Evolutionary conservation across 2,888 invertebrate genomes (phyloP).

Genomic region (Sericinus montela): DNA sequence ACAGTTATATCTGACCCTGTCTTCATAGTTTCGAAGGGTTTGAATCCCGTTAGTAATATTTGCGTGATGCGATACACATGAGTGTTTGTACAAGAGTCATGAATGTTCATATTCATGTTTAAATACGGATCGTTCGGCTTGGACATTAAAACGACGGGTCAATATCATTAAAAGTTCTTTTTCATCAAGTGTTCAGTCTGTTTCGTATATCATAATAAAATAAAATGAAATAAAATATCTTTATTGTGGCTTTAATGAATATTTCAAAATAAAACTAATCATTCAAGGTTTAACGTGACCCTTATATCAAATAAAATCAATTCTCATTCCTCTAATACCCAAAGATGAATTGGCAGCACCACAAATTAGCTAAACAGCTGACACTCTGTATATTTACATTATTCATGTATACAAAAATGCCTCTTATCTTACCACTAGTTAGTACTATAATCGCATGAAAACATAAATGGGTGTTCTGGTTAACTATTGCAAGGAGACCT

Average conservation of each 20-base stretch:
- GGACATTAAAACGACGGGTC: no score
- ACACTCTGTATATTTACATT: slow-evolving; percentile 17
- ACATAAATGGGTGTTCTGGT: neutral
- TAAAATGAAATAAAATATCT: no score
- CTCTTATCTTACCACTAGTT: neutral
- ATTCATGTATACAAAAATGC: neutral
- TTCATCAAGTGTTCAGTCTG: no score
- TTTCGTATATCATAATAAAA: no score
- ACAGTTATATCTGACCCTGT: no score
- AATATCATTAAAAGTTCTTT: no score
- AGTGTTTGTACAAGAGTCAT: no score
- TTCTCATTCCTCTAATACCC: slow-evolving; percentile 43
- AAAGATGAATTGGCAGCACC: slow-evolving; percentile 61
- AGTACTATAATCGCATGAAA: neutral
- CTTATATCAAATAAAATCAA: slow-evolving; percentile 43
- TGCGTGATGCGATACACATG: no score
- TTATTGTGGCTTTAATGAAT: neutral
- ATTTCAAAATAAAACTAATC: slow-evolving; percentile 23
- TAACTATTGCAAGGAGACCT: neutral
- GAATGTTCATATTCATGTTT: no score
- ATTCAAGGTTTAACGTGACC: slow-evolving; percentile 25
- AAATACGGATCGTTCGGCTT: no score
- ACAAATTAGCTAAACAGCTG: slow-evolving; percentile 50
- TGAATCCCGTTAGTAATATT: no score
- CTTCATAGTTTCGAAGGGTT: no score